A percentile compares a stretch with the other conserved stretches of the same genome.
phyloP scores from a whole-genome alignment of 1,140 invertebrate species.

The Batillaria attramentaria region DNA sequence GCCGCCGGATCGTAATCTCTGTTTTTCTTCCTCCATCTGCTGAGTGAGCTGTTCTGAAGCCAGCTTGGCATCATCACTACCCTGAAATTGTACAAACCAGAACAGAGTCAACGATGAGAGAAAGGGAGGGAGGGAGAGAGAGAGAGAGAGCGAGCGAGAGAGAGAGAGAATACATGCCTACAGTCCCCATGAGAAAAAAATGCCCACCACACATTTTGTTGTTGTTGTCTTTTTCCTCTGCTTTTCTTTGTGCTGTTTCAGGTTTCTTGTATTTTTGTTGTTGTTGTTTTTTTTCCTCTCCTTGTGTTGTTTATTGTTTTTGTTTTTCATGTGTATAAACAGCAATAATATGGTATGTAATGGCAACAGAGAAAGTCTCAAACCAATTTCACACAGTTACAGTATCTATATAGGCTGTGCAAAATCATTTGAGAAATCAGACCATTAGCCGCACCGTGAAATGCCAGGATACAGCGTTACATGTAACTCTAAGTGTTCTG shows the following conservation, averaged over 20 bases:
- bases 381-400: not conserved
- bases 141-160: no score
- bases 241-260: no score
- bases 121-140: no score
- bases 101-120: no score
- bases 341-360: no score
- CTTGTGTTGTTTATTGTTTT: not conserved
- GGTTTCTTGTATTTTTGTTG: no score
- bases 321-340: not conserved
- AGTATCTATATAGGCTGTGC: not conserved
- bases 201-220: no score
- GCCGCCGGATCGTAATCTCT: slow-evolving; percentile 17
- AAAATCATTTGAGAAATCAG: not conserved
- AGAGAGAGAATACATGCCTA: no score
- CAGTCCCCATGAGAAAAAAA: no score
- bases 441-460: not conserved
- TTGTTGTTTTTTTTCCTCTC: no score
- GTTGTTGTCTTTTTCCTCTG: no score
- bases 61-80: not conserved
- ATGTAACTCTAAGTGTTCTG: not conserved
- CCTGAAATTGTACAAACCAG: not conserved
- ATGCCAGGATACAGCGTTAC: not conserved
- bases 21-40: slow-evolving; percentile 26
- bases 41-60: not conserved
- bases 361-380: not conserved